Evolutionary conservation across 2,797 vertebrate species (phyloP).

Genomic region (Ceryle rudis): DNA sequence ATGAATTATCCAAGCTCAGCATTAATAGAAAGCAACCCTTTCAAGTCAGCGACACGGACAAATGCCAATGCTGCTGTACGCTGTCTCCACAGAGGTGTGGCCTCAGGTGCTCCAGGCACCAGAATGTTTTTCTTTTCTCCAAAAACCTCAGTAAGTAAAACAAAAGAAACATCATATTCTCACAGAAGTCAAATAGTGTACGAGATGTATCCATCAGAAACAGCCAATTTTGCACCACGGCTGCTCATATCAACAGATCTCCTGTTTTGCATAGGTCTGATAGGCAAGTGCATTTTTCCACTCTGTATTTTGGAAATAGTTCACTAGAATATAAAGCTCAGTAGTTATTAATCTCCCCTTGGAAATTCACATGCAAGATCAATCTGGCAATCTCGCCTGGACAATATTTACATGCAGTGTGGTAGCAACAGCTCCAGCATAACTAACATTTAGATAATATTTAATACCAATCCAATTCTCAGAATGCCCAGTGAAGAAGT

Average conservation of each 20-base stretch:
- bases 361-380: neutral
- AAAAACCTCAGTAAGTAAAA: neutral
- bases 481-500: neutral
- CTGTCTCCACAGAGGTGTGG: neutral
- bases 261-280: neutral
- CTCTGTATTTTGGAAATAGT: neutral
- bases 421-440: neutral
- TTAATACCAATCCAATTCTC: neutral
- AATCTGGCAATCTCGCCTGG: neutral
- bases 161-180: neutral
- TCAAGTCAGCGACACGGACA: neutral
- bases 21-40: neutral
- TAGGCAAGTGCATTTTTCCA: neutral
- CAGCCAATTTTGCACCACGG: neutral
- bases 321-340: neutral
- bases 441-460: neutral
- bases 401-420: neutral
- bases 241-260: neutral
- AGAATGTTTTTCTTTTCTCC: neutral
- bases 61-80: neutral
- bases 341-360: neutral
- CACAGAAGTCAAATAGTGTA: neutral
- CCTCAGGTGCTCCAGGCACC: neutral
- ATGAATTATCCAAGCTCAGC: neutral
- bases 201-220: neutral